Conservation (phyloP, 2,113 vertebrate genomes). For the Crotophaga sulcirostris region DNA sequence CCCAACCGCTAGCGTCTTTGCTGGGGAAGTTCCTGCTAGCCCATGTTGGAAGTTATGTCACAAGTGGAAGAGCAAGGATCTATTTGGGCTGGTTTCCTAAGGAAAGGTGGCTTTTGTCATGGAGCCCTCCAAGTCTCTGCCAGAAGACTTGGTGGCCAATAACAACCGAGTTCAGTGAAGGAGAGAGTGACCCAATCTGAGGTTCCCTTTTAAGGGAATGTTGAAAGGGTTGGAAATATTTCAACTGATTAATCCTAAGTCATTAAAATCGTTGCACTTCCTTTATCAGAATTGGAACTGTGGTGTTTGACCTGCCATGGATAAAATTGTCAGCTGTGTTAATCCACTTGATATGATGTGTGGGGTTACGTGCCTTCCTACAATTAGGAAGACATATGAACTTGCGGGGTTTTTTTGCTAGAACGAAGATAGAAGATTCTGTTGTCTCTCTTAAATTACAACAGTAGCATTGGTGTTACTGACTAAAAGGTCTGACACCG, state of each 20-base stretch:
- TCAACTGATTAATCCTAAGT: conserved; percentile 22
- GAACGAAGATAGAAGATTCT: background rate
- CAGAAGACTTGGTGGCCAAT: background rate
- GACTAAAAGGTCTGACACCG: background rate
- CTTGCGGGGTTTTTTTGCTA: background rate
- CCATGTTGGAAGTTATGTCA: background rate
- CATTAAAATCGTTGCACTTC: background rate
- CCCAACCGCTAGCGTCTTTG: background rate
- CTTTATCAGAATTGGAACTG: background rate
- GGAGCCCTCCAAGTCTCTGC: background rate
- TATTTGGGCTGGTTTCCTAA: background rate
- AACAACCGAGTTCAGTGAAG: background rate
- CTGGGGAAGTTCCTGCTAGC: background rate
- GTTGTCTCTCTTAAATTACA: background rate
- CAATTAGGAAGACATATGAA: background rate
- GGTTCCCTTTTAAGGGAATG: conserved; percentile 40
- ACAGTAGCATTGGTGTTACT: background rate
- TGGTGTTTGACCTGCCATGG: background rate
- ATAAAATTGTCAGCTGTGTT: background rate
- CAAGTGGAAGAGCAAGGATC: background rate
- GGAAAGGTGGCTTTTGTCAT: background rate
- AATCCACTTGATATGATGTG: background rate
- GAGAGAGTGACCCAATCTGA: background rate
- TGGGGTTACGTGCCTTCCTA: background rate
- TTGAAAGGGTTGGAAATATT: conserved; percentile 22